Conservation (phyloP, 92 coral and sea anemone genomes). For the Phymanthus crucifer region DNA sequence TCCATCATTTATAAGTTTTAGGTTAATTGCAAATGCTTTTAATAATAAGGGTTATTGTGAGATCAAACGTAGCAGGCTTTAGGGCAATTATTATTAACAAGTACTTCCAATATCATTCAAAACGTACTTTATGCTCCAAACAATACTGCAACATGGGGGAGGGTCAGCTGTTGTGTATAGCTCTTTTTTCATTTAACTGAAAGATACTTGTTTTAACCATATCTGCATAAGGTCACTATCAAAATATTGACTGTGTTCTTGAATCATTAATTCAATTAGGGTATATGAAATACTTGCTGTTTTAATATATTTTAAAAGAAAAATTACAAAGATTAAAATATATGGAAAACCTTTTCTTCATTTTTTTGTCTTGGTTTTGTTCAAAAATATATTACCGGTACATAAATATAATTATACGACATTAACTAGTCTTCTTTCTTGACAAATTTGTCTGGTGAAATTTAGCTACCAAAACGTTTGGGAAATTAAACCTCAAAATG, state of each 20-base stretch:
- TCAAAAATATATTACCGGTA: no score
- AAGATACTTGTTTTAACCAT: neutral
- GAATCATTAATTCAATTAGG: no score
- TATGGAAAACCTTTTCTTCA: no score
- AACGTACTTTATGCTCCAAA: neutral
- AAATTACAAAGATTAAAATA: neutral
- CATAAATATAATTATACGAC: no score
- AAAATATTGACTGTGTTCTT: no score
- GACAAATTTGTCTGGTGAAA: no score
- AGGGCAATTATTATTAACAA: neutral
- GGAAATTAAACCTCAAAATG: no score
- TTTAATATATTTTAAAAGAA: neutral
- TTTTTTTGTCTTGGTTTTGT: no score
- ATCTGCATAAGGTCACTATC: no score
- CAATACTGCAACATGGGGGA: neutral
- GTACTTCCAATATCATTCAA: neutral
- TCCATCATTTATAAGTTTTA: neutral
- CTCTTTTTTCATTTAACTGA: neutral
- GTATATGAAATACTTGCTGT: neutral
- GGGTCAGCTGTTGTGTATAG: neutral
- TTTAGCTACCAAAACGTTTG: no score
- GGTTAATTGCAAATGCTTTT: neutral
- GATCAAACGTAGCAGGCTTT: neutral
- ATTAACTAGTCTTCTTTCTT: no score
- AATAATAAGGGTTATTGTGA: neutral